A percentile compares a stretch with the other conserved stretches of the same genome.
These are phyloP conservation scores for Connochaetes taurinus DNA, from an alignment of 2,113 vertebrate genomes.

Conservation along the genomic window DNA sequence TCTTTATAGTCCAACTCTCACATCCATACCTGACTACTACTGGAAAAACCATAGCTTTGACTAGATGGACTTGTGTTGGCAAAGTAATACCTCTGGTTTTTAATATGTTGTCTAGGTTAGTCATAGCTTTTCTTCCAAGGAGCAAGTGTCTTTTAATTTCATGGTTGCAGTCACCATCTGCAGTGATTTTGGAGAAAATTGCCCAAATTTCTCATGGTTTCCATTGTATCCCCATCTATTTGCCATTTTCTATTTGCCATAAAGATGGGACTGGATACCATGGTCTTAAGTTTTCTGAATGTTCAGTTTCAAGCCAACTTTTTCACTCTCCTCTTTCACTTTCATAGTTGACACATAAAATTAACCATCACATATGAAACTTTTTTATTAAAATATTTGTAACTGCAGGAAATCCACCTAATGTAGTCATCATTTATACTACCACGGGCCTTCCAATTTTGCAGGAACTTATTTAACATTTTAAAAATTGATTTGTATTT, in stretches of 20 bases:
- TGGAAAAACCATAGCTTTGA: not conserved
- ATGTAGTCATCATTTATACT: not conserved
- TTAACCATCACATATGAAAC: not conserved
- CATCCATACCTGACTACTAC: not conserved
- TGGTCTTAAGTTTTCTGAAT: not conserved
- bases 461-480: not conserved
- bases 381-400: not conserved
- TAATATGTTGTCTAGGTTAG: not conserved
- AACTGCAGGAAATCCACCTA: not conserved
- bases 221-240: not conserved
- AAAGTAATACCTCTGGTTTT: not conserved
- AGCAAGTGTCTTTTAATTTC: not conserved
- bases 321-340: not conserved
- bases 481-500: not conserved
- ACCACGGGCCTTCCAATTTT: not conserved
- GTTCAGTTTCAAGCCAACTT: not conserved
- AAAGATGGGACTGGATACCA: not conserved
- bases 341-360: not conserved
- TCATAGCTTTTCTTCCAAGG: not conserved
- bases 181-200: not conserved
- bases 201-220: not conserved
- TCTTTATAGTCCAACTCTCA: not conserved
- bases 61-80: not conserved
- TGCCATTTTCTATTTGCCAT: not conserved
- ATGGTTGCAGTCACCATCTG: not conserved